Evolutionary conservation across 2,888 invertebrate species (phyloP).

Genomic region (Strigamia crassipes): DNA sequence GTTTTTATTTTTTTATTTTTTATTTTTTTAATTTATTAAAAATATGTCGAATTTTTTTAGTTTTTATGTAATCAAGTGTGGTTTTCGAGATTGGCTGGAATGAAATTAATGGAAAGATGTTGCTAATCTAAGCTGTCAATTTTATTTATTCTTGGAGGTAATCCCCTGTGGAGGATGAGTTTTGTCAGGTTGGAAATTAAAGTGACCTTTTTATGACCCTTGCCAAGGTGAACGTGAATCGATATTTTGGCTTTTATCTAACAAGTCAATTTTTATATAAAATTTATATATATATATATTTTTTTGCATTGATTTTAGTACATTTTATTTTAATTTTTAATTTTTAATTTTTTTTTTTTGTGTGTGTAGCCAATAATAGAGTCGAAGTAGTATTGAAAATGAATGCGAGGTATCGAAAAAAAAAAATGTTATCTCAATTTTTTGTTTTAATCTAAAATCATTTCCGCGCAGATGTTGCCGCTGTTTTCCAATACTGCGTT

Average conservation of each 20-base stretch:
- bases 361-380: no score
- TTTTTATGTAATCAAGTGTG: background rate
- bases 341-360: background rate
- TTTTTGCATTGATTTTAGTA: background rate
- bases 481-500: no score
- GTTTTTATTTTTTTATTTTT: slow-evolving; percentile 52
- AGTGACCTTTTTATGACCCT: slow-evolving; percentile 2
- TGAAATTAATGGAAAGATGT: background rate
- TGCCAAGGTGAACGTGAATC: background rate
- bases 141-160: background rate
- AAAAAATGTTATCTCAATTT: background rate
- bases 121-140: background rate
- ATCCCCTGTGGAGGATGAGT: background rate
- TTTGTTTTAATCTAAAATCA: background rate
- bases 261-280: background rate
- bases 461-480: background rate
- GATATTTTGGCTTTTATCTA: background rate
- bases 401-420: background rate
- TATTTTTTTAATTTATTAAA: no score
- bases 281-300: background rate
- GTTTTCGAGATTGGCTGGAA: background rate
- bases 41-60: no score
- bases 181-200: slow-evolving; percentile 3
- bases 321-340: background rate
- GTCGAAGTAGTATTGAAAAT: background rate